Percentiles rank a stretch among this genome's conserved stretches.
Conservation (phyloP, 2,113 vertebrate species). For the Carassius carassius region DNA sequence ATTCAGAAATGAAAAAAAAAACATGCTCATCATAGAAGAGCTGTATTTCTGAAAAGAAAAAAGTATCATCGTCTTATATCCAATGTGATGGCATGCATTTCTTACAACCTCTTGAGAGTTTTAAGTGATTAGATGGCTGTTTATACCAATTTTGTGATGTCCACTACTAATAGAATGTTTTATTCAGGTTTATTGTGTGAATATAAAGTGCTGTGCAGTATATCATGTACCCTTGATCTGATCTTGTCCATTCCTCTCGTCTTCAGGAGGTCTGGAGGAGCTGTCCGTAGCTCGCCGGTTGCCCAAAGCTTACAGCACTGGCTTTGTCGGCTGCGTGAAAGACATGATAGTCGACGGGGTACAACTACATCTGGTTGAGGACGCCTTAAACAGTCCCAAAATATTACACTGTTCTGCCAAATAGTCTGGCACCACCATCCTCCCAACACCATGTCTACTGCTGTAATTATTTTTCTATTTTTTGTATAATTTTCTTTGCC, state of each 20-base stretch:
- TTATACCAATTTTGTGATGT: neutral
- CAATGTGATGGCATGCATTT: neutral
- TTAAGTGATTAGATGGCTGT: neutral
- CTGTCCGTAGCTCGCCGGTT: slow-evolving; percentile 78
- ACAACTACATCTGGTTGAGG: slow-evolving; percentile 92
- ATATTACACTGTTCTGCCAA: slow-evolving; percentile 88
- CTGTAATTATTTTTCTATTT: slow-evolving; percentile 92
- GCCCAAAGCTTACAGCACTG: slow-evolving; percentile 93
- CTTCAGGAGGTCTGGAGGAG: slow-evolving; percentile 89
- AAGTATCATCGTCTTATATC: too few relatives aligned
- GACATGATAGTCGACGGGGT: slow-evolving; percentile 87
- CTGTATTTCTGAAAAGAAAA: too few relatives aligned
- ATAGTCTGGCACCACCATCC: slow-evolving; percentile 72
- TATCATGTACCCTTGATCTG: neutral
- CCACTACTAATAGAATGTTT: neutral
- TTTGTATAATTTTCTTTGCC: slow-evolving; percentile 96
- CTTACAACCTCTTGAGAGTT: neutral
- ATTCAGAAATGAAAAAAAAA: too few relatives aligned
- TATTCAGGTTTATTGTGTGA: neutral
- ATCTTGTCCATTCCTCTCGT: neutral
- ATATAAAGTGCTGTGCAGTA: neutral
- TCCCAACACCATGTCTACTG: slow-evolving; percentile 79
- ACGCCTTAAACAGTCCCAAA: slow-evolving; percentile 87
- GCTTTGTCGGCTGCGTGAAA: slow-evolving; percentile 89
- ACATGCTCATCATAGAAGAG: too few relatives aligned